Conservation (phyloP, 2,113 vertebrate species). For the Fukomys damarensis region DNA sequence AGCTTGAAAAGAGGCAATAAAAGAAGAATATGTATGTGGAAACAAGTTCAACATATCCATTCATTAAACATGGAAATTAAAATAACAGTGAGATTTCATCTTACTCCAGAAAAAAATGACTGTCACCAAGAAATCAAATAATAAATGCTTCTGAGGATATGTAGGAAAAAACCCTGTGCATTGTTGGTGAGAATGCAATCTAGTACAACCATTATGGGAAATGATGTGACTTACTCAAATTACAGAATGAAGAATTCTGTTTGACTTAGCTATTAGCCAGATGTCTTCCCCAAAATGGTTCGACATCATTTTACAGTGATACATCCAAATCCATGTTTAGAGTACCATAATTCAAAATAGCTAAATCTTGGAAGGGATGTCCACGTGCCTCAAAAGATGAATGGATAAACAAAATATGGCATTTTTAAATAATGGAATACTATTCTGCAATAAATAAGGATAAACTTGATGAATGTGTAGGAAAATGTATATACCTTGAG, state of each 20-base stretch:
- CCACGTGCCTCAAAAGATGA: neutral
- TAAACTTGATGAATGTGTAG: neutral
- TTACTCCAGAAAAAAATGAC: neutral
- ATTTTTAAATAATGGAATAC: neutral
- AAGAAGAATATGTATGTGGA: neutral
- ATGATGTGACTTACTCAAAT: neutral
- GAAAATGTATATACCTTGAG: neutral
- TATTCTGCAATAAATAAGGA: neutral
- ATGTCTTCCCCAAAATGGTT: neutral
- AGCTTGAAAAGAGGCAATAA: neutral
- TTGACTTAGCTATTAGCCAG: neutral
- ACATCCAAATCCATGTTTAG: neutral
- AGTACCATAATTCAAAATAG: neutral
- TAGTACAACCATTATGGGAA: neutral
- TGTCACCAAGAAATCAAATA: neutral
- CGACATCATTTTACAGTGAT: neutral
- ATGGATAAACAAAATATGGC: neutral
- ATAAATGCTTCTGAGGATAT: neutral
- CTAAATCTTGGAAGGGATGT: neutral
- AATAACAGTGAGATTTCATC: neutral
- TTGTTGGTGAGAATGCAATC: neutral
- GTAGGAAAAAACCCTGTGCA: neutral
- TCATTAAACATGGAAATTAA: neutral
- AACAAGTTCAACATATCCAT: neutral
- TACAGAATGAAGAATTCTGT: neutral